Conservation (phyloP, 2,113 vertebrate species). For the Odocoileus hemionus region DNA sequence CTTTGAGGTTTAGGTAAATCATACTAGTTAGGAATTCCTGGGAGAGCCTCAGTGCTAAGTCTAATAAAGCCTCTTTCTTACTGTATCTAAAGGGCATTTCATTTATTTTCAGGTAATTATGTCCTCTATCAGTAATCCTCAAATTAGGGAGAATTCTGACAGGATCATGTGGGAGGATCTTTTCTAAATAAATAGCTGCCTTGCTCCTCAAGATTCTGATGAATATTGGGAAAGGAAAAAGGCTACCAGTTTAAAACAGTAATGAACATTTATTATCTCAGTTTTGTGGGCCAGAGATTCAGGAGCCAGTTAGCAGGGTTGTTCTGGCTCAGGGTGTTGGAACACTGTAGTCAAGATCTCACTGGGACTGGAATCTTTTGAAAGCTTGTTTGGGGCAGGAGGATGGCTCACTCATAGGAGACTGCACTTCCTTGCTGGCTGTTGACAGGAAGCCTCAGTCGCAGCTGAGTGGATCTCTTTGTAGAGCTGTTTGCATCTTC, state of each 20-base stretch:
- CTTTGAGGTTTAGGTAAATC: background rate
- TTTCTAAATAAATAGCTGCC: background rate
- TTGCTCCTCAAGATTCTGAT: background rate
- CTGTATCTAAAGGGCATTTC: background rate
- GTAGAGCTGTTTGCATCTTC: background rate
- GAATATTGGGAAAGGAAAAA: background rate
- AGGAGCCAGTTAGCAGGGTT: background rate
- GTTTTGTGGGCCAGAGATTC: background rate
- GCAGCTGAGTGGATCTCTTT: background rate
- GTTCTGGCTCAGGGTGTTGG: background rate
- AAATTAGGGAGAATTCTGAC: background rate
- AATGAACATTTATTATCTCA: background rate
- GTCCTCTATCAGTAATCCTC: background rate
- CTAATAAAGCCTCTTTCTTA: background rate
- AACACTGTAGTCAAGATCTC: background rate
- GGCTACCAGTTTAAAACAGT: background rate
- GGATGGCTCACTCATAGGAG: background rate
- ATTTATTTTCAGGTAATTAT: constrained; percentile 25
- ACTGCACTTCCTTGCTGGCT: background rate
- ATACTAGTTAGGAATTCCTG: background rate
- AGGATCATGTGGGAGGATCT: background rate
- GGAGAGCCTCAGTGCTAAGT: background rate
- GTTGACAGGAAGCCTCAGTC: background rate
- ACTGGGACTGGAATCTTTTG: background rate
- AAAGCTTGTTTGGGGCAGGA: constrained; percentile 4